phyloP scores from a whole-genome alignment of 2,797 vertebrate genomes.

The Chiroxiphia lanceolata region DNA sequence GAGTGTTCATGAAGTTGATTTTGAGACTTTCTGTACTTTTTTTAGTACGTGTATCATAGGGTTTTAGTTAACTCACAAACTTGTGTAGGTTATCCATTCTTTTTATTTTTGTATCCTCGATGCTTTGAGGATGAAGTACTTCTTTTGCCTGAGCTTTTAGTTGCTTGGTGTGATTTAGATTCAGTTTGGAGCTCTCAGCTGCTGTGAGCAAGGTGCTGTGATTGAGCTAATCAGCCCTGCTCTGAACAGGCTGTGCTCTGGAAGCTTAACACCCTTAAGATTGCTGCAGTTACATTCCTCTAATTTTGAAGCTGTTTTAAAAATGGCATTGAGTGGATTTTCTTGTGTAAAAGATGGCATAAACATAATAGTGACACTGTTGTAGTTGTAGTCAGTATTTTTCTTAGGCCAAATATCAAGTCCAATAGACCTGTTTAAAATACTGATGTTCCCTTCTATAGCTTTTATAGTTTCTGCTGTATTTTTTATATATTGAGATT shows the following conservation, averaged over 20 bases:
- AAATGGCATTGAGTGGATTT: neutral
- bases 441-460: neutral
- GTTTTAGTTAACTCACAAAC: neutral
- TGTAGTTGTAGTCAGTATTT: neutral
- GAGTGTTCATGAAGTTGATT: neutral
- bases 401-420: neutral
- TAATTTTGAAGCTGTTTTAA: neutral
- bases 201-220: neutral
- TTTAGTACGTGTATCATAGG: neutral
- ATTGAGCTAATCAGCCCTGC: constrained; percentile 6
- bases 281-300: neutral
- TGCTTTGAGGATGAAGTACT: neutral
- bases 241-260: neutral
- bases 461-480: neutral
- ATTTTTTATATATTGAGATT: neutral
- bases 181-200: neutral
- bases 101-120: neutral
- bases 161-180: neutral
- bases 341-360: neutral
- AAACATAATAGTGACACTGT: neutral
- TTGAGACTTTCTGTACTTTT: neutral
- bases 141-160: neutral
- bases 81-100: neutral
- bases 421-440: neutral
- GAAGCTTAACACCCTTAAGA: neutral